These are phyloP conservation scores for Coturnix japonica DNA, from an alignment of 2,113 vertebrate species.

Conservation along the genomic window DNA sequence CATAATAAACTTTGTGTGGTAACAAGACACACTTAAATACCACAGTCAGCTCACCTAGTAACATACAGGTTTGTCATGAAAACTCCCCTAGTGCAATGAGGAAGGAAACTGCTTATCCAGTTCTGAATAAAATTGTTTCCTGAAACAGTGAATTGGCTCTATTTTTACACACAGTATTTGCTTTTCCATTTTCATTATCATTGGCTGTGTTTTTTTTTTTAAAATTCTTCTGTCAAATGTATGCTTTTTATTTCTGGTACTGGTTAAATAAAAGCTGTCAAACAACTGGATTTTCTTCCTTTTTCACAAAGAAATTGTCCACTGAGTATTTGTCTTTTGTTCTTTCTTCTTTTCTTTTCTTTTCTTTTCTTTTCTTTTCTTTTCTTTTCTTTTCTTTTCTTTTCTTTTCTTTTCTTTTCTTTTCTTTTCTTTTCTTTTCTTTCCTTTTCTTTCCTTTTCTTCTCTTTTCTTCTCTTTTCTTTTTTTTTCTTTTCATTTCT, in stretches of 20 bases:
- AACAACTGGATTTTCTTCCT: neutral
- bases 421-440: neutral
- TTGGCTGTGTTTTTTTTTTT: neutral
- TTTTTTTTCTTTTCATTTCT: too few relatives aligned
- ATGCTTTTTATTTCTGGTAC: constrained; percentile 14
- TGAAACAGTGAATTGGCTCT: constrained; percentile 28
- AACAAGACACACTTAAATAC: neutral
- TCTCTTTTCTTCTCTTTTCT: neutral
- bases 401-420: neutral
- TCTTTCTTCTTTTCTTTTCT: neutral
- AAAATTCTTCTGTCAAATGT: neutral
- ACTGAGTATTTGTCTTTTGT: constrained; percentile 20
- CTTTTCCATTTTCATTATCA: constrained; percentile 27
- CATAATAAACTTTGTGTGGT: neutral
- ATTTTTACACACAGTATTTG: constrained; percentile 7
- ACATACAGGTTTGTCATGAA: neutral
- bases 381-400: neutral
- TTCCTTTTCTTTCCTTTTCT: neutral
- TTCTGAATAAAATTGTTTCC: constrained; percentile 33
- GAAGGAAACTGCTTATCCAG: constrained; percentile 9
- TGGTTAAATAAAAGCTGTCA: constrained; percentile 38
- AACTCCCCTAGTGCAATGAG: neutral
- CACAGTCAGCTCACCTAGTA: neutral
- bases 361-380: neutral
- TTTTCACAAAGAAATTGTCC: neutral